Conservation (phyloP, 1,140 invertebrate species). For the Leptinotarsa defecta region DNA sequence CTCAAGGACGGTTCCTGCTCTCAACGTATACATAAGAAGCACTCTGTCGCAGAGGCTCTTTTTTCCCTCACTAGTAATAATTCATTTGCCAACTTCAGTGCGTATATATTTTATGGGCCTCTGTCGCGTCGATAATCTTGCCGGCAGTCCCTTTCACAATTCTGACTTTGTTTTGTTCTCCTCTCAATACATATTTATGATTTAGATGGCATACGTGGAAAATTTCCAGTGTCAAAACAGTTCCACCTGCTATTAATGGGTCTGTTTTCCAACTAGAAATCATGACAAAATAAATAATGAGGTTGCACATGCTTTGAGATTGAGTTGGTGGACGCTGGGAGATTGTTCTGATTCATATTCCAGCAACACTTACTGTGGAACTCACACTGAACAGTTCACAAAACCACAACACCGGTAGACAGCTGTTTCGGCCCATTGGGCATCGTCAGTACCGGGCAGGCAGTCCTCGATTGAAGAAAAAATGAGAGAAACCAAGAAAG, state of each 20-base stretch:
- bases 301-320: not conserved
- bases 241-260: slow-evolving; percentile 2
- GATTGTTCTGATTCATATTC: no score
- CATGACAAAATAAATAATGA: not conserved
- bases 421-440: no score
- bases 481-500: no score
- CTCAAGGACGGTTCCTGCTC: not conserved
- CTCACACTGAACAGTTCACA: no score
- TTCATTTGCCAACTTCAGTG: slow-evolving; percentile 35
- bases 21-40: slow-evolving; percentile 33
- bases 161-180: slow-evolving; percentile 33
- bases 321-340: no score
- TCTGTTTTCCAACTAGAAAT: not conserved
- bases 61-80: slow-evolving; percentile 26
- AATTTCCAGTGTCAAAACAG: not conserved
- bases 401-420: no score
- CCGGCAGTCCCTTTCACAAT: slow-evolving; percentile 30
- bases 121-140: slow-evolving; percentile 34
- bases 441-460: no score
- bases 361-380: no score
- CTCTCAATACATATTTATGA: slow-evolving; percentile 36
- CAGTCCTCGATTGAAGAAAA: no score
- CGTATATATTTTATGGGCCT: slow-evolving; percentile 35
- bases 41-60: slow-evolving; percentile 6
- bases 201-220: slow-evolving; percentile 24